phyloP scores from a whole-genome alignment of 2,113 vertebrate genomes.

The Cariama cristata region DNA sequence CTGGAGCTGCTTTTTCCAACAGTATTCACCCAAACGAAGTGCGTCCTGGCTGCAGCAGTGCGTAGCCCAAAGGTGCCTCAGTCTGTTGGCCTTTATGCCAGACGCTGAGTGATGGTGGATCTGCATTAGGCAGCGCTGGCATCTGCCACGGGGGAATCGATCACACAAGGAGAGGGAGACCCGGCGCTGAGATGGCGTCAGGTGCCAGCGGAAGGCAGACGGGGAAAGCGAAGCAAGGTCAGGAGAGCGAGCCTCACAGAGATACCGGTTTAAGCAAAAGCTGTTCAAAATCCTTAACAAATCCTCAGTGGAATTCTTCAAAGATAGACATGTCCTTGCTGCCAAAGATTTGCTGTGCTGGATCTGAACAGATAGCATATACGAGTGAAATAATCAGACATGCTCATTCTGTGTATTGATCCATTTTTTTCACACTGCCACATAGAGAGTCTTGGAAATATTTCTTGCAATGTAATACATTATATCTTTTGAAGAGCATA shows the following conservation, averaged over 20 bases:
- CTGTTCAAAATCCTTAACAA: neutral
- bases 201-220: neutral
- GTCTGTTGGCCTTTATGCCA: neutral
- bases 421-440: neutral
- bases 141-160: neutral
- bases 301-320: neutral
- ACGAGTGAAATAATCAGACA: accelerated
- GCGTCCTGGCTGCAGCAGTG: neutral
- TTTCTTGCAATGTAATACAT: neutral
- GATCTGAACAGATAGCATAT: neutral
- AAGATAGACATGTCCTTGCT: neutral
- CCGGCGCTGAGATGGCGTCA: accelerated
- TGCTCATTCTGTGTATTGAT: neutral
- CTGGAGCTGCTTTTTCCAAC: neutral
- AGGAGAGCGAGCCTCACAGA: neutral
- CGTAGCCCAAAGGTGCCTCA: neutral
- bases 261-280: neutral
- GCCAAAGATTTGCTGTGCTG: neutral
- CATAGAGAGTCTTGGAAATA: neutral
- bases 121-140: accelerated
- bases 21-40: neutral
- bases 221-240: accelerated
- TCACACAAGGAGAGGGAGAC: neutral
- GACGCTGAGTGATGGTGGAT: neutral
- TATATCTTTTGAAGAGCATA: neutral